Evolutionary conservation across 2,113 vertebrate species (phyloP), one percentile per base, ranked within the genome.

Genomic region (Eudorcas thomsonii): DNA sequence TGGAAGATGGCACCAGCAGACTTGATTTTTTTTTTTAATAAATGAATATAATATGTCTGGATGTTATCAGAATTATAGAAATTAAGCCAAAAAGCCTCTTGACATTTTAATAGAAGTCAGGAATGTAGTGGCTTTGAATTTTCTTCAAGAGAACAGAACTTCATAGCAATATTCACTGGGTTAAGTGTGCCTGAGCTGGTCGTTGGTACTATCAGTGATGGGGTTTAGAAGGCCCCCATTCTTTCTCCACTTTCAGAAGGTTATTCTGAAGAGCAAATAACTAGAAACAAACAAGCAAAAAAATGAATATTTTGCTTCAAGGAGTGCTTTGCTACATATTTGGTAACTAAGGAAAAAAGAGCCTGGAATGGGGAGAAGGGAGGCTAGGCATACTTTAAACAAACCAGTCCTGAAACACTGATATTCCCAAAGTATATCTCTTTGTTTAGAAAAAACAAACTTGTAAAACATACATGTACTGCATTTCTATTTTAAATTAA

Each of bases 201-300:
- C 36, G 1, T 33, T 8, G 33, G 16, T 1, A 25, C 64, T 48
- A 2, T 48, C 39, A 33, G 1, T 59, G 15, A 28, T 36, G 28
- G n/a, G 21, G 15, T 0, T 3, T 0, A 50, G 3, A 81, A 10
- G 7, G 54, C 23, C 10, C 57, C 28, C 1, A 1, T 21, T 39
- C 52, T 60, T 7, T 36, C 13, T 71, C 30, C 3, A 21, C n/a
- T 67, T 85, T 28, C 48, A 71, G 28, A 16, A 33, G 33, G 1
- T 8, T 19, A 57, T 57, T 94, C 59, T 57, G 59, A n/a, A 93
- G 91, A 87, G 59, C 19, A 86, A 97, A 92, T 30, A 36, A 74
- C 28, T 45, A 57, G 21, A 54, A 60, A 28, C 60, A 30, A 62
- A 62, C 60, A 62, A 62, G 39, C 25, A 17, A 39, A 85, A 52